These are phyloP conservation scores for Antrozous pallidus DNA, from an alignment of 2,797 vertebrate genomes.

Conservation along the genomic window DNA sequence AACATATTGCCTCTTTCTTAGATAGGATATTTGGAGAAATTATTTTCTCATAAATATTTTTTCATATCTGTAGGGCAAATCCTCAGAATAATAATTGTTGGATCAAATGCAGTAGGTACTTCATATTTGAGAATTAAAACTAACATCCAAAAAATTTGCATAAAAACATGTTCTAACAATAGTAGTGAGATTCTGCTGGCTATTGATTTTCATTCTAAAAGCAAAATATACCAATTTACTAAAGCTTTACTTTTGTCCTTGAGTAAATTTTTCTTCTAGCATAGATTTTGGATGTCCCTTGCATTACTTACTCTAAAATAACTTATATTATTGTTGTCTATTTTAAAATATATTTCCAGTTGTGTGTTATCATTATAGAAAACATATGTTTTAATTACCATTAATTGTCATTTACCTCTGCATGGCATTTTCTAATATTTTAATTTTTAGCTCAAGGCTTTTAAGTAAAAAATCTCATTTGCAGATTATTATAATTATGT, in stretches of 20 bases:
- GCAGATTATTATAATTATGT: not conserved
- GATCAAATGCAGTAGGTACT: not conserved
- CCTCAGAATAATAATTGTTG: not conserved
- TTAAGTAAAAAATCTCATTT: not conserved
- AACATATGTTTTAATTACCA: not conserved
- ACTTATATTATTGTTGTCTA: not conserved
- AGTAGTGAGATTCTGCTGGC: not conserved
- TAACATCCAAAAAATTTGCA: not conserved
- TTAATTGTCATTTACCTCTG: not conserved
- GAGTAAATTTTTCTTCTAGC: not conserved
- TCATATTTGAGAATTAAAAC: not conserved
- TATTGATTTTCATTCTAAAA: not conserved
- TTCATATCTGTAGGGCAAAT: not conserved
- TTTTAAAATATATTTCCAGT: not conserved
- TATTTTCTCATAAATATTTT: not conserved
- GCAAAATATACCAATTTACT: not conserved
- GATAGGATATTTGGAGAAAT: not conserved
- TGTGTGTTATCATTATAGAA: not conserved
- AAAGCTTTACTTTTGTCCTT: not conserved
- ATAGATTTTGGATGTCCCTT: not conserved
- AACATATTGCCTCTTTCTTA: too few species aligned
- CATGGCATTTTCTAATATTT: not conserved
- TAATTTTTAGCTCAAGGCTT: not conserved
- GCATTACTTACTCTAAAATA: not conserved
- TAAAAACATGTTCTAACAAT: not conserved